These are phyloP conservation scores for Tapera naevia DNA, from an alignment of 2,797 vertebrate species.

Conservation along the genomic window DNA sequence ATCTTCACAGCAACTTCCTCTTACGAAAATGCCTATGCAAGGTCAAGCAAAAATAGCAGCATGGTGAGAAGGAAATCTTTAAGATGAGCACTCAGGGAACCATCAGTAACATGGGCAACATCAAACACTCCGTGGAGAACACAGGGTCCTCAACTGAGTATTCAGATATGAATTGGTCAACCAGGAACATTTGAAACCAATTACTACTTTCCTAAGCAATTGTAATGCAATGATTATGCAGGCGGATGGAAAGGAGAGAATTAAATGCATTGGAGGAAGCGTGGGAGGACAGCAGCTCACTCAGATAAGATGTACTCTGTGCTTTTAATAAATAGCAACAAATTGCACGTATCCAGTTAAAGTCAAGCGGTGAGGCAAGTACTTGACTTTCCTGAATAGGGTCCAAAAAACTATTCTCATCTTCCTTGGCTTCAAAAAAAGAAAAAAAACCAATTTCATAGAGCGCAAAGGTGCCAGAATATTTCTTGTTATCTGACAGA, in stretches of 20 bases:
- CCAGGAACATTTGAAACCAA: slow-evolving; percentile 43
- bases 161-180: slow-evolving; percentile 36
- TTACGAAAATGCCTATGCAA: not conserved
- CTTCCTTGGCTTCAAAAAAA: not conserved
- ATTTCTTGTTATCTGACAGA: slow-evolving; percentile 12
- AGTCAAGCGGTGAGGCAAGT: slow-evolving; percentile 14
- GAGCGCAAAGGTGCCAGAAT: not conserved
- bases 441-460: not conserved
- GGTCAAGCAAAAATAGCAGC: slow-evolving; percentile 24
- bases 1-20: slow-evolving; percentile 8
- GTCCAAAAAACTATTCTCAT: slow-evolving; percentile 36
- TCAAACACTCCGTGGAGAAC: not conserved
- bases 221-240: slow-evolving; percentile 37
- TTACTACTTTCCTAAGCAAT: not conserved
- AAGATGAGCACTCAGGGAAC: slow-evolving; percentile 10
- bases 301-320: slow-evolving; percentile 29
- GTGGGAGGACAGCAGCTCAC: slow-evolving; percentile 66
- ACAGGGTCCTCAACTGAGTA: not conserved
- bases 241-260: slow-evolving; percentile 32
- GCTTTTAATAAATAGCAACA: slow-evolving; percentile 67
- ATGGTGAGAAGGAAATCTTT: not conserved
- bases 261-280: slow-evolving; percentile 23
- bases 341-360: slow-evolving; percentile 31
- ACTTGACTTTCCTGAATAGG: slow-evolving; percentile 14
- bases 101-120: not conserved